A percentile compares a stretch with the other conserved stretches of the same genome.
phyloP scores from a whole-genome alignment of 2,888 invertebrate species.

The Hedya salicella region DNA sequence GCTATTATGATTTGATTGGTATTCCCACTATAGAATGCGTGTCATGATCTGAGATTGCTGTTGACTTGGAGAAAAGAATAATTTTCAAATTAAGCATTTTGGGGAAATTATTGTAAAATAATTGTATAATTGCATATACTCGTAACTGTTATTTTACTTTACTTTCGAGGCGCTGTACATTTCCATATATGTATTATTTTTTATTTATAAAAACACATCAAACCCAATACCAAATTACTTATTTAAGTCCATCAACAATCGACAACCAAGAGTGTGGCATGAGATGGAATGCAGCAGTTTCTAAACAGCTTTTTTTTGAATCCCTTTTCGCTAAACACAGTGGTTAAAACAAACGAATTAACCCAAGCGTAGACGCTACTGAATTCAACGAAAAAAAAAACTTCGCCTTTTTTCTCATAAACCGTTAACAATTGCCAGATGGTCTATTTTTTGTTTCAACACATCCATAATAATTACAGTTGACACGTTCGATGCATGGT shows the following conservation, averaged over 20 bases:
- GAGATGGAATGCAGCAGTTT: not conserved
- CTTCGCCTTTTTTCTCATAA: slow-evolving; percentile 69
- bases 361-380: slow-evolving; percentile 76
- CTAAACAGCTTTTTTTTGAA: slow-evolving; percentile 8
- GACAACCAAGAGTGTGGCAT: too few relatives aligned
- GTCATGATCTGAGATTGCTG: slow-evolving; percentile 47
- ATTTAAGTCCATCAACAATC: not conserved
- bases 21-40: slow-evolving; percentile 22
- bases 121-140: too few relatives aligned
- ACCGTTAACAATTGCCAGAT: slow-evolving; percentile 80
- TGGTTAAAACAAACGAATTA: slow-evolving; percentile 59
- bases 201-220: too few relatives aligned
- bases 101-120: not conserved
- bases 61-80: not conserved
- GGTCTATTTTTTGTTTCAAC: slow-evolving; percentile 75
- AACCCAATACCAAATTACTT: not conserved
- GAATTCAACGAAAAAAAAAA: slow-evolving; percentile 74
- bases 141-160: too few relatives aligned
- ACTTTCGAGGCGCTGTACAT: too few relatives aligned
- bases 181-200: too few relatives aligned
- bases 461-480: slow-evolving; percentile 69
- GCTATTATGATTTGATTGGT: slow-evolving; percentile 38
- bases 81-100: not conserved
- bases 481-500: slow-evolving; percentile 70
- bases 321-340: slow-evolving; percentile 48